These are phyloP conservation scores for Oikopleura vanhoeffeni DNA, from an alignment of 23 tunicate genomes.

Conservation along the genomic window DNA sequence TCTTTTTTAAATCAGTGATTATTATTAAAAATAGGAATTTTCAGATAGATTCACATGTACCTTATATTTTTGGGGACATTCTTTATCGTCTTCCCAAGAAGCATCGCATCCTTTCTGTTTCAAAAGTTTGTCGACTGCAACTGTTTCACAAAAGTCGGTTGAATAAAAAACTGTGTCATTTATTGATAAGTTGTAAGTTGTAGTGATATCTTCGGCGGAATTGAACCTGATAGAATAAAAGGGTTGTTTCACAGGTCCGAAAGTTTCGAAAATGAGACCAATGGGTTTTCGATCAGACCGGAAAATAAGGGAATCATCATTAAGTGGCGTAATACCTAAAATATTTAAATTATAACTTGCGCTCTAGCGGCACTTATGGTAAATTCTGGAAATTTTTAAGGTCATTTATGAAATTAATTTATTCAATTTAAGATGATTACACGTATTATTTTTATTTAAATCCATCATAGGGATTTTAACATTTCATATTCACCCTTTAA, in stretches of 20 bases:
- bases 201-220: neutral
- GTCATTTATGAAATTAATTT: too few relatives aligned
- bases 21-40: too few relatives aligned
- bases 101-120: conserved; percentile 10
- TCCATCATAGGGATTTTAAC: too few relatives aligned
- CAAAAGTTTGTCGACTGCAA: neutral
- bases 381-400: too few relatives aligned
- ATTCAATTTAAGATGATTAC: too few relatives aligned
- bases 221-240: neutral
- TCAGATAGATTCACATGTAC: too few relatives aligned
- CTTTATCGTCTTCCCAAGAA: conserved; percentile 10
- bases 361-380: too few relatives aligned
- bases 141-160: neutral
- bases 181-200: neutral
- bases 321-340: neutral
- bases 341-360: too few relatives aligned
- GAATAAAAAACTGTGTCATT: neutral
- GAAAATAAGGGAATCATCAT: neutral
- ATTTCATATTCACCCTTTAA: too few relatives aligned
- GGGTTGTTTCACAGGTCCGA: neutral
- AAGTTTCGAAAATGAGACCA: neutral
- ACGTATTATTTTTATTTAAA: too few relatives aligned
- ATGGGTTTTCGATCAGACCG: conserved; percentile 2
- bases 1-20: too few relatives aligned
- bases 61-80: neutral